Evolutionary conservation across 2,113 vertebrate species (phyloP), one percentile per base, ranked within the genome.

Genomic region (Triplophysa rosa): DNA sequence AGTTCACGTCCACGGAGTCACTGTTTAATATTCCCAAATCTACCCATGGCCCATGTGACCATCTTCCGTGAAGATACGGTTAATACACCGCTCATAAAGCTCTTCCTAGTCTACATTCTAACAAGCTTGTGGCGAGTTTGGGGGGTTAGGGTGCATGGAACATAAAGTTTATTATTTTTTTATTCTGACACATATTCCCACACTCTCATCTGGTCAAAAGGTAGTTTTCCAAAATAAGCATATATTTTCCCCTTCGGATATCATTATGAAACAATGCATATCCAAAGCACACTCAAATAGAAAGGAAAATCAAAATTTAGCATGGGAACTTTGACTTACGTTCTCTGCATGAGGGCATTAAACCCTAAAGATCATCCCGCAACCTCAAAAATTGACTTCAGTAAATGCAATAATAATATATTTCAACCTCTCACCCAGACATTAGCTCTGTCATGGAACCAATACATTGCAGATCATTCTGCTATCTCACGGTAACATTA

Each of bases 231-330:
- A 69, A 62, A 65, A 59, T 67, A 74, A 56, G 23, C 49, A 58
- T 62, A 58, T 17, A 33, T 37, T 62, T 75, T 75, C 62, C 72
- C 72, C 59, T 9, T 49, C 2, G 17, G 72, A 63, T 9, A 63
- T 75, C 37, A 29, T 26, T 75, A 21, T 49, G 58, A 49, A 75
- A 49, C 37, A 75, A 75, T 63, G 42, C 24, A 62, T 23, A 29
- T 75, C 59, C 58, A 75, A 75, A 75, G n/a, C 33, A 61, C 54
- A 74, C 37, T 42, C 8, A 74, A 73, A 73, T 59, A 24, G 21
- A 45, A 73, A 45, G 5, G 13, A 59, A 40, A 72, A 40, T 2
- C 8, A 49, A 63, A 75, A 61, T 63, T 19, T 63, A 29, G 26
- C 0, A 23, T 49, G 59, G 40, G 59, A 75, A 63, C 40, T 47